Base-by-base conservation (phyloP, 2,113 vertebrate genomes). In the Furnarius figulus region DNA sequence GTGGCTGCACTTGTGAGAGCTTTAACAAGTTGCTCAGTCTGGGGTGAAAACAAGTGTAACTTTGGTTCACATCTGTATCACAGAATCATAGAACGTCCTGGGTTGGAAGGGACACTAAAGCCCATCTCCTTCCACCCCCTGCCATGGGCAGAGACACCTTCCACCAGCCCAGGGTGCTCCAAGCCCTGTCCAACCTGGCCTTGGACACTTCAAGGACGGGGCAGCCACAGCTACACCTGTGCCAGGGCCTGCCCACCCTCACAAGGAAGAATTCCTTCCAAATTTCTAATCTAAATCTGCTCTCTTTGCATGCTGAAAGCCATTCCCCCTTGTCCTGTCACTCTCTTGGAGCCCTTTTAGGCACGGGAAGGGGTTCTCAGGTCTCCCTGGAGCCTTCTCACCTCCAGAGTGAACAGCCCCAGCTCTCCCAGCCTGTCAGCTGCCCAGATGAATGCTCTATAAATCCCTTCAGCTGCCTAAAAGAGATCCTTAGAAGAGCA, bases 81-180 rank as follows among this genome's bases (percentile, higher is more conserved):
- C 0, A 15, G 55, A 49, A 40, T 30, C 28, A 47, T 14, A 24
- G 63, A 27, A 42, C 55, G 21, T 24, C 1, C 55, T 18, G 40
- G 35, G n/a, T n/a, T 55, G 72, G 63, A 28, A 55, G 21, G 47
- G 42, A 10, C 3, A 14, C 63, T 33, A 28, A 20, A 42, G 20
- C 3, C 22, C 21, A 10, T 16, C 40, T 10, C 2, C 6, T 40
- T 5, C 30, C 55, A 42, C 1, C 15, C 16, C 21, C 24, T 65
- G 35, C 25, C 85, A 10, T 2, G 13, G 23, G 16, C 55, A 70
- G 47, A 15, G 40, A 55, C 53, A 68, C 9, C n/a, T 76, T 1
- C 55, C 63, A 35, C 47, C 6, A 0, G 0, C n/a, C 47, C 87
- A 76, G n/a, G 17, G 0, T 49, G 30, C 63, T 83, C 47, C 70